phyloP scores from a whole-genome alignment of 2,888 invertebrate genomes.

The Omphaloscelis lunosa region DNA sequence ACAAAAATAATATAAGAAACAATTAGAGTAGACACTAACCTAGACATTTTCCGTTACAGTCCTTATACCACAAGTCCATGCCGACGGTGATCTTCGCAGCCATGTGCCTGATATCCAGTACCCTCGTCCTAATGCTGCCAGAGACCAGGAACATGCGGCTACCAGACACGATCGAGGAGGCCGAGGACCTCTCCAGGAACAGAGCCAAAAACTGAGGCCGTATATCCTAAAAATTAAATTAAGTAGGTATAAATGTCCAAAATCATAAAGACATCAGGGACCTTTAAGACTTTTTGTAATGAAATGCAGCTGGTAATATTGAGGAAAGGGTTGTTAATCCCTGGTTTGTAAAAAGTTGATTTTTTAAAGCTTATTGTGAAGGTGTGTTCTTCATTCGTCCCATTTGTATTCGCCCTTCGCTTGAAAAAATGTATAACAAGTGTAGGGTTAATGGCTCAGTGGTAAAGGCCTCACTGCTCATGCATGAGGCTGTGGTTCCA shows the following conservation, averaged over 20 bases:
- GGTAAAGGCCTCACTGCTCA: too few relatives aligned
- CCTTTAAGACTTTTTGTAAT: slow-evolving; percentile 24
- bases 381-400: slow-evolving; percentile 19
- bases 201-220: slow-evolving; percentile 74
- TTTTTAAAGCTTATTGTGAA: slow-evolving; percentile 26
- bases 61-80: slow-evolving; percentile 86
- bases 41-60: slow-evolving; percentile 74
- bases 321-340: not conserved
- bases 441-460: not conserved
- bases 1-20: not conserved
- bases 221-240: slow-evolving; percentile 23
- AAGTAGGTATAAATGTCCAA: slow-evolving; percentile 48
- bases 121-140: slow-evolving; percentile 92
- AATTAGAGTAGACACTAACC: not conserved
- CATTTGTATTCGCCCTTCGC: not conserved
- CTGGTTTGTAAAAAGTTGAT: slow-evolving; percentile 20
- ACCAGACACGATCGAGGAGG: slow-evolving; percentile 93
- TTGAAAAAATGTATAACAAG: not conserved
- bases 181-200: slow-evolving; percentile 88
- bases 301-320: slow-evolving; percentile 32
- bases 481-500: too few relatives aligned
- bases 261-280: slow-evolving; percentile 44
- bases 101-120: slow-evolving; percentile 91
- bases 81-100: slow-evolving; percentile 92
- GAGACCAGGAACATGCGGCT: slow-evolving; percentile 93